Conservation (phyloP, 2,888 invertebrate species). For the Cerastis leucographa region DNA sequence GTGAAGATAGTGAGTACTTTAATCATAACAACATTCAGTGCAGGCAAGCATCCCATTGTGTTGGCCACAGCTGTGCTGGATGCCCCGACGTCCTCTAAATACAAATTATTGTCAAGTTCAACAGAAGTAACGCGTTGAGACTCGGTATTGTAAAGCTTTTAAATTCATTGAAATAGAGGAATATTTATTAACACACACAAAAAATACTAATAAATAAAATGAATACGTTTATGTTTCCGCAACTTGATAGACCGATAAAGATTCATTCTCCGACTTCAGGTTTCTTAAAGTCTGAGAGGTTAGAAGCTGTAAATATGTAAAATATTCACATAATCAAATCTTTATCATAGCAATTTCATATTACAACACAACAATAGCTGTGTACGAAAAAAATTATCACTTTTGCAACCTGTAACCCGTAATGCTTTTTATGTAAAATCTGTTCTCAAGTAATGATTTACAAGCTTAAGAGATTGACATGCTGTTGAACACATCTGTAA, state of each 20-base stretch:
- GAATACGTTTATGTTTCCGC: slow-evolving; percentile 22
- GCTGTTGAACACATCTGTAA: slow-evolving; percentile 58
- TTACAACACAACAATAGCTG: background rate
- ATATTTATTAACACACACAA: background rate
- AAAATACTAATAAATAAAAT: no score
- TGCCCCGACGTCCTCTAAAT: slow-evolving; percentile 77
- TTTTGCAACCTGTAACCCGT: slow-evolving; percentile 35
- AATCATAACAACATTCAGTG: slow-evolving; percentile 78
- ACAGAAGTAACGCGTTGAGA: slow-evolving; percentile 76
- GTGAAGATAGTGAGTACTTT: slow-evolving; percentile 65
- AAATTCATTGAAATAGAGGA: slow-evolving; percentile 33
- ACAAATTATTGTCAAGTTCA: slow-evolving; percentile 86
- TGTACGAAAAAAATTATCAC: slow-evolving; percentile 12
- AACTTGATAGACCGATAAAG: slow-evolving; percentile 11
- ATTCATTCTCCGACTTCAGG: background rate
- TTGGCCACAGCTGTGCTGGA: slow-evolving; percentile 78
- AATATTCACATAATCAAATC: background rate
- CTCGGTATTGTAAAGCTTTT: slow-evolving; percentile 64
- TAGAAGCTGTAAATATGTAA: slow-evolving; percentile 2
- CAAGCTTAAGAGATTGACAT: slow-evolving; percentile 45
- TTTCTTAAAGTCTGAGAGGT: slow-evolving; percentile 3
- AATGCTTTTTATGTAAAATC: slow-evolving; percentile 40
- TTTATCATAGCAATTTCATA: slow-evolving; percentile 11
- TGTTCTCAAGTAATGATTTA: slow-evolving; percentile 21
- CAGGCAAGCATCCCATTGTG: slow-evolving; percentile 78